Percentiles rank a stretch among this genome's conserved stretches.
phyloP scores from a whole-genome alignment of 2,888 invertebrate species.

The Apocheima hispidaria region DNA sequence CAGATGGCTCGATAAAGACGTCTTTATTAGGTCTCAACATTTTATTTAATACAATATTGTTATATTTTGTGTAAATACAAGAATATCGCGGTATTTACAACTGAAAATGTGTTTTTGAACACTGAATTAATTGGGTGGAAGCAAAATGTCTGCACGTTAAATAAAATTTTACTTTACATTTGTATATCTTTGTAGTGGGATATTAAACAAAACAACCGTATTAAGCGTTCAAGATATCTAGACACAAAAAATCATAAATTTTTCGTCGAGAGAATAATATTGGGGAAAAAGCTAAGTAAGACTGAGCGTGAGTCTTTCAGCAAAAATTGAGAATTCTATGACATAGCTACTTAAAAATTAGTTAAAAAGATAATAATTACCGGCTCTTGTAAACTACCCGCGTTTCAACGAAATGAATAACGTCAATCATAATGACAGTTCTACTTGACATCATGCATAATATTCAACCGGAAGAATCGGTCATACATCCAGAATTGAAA shows the following conservation, averaged over 20 bases:
- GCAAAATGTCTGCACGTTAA: no score
- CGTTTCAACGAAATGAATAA: not conserved
- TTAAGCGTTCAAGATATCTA: no score
- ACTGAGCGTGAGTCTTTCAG: no score
- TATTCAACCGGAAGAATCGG: not conserved
- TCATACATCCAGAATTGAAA: not conserved
- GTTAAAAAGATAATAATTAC: no score
- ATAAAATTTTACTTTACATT: no score
- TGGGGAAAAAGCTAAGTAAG: no score
- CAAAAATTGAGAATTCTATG: no score
- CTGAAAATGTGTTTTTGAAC: not conserved
- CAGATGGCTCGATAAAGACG: conserved; percentile 15
- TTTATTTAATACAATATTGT: not conserved
- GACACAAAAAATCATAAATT: no score
- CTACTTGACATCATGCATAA: not conserved
- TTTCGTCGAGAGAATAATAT: no score
- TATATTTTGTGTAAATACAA: not conserved
- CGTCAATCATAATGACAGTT: no score
- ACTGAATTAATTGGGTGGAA: not conserved
- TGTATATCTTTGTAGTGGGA: no score
- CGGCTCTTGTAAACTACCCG: not conserved
- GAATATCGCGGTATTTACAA: not conserved
- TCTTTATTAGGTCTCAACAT: not conserved
- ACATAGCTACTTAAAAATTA: no score
- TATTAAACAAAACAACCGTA: not conserved